Conservation (phyloP, 1,140 invertebrate species). For the Capitella teleta region DNA sequence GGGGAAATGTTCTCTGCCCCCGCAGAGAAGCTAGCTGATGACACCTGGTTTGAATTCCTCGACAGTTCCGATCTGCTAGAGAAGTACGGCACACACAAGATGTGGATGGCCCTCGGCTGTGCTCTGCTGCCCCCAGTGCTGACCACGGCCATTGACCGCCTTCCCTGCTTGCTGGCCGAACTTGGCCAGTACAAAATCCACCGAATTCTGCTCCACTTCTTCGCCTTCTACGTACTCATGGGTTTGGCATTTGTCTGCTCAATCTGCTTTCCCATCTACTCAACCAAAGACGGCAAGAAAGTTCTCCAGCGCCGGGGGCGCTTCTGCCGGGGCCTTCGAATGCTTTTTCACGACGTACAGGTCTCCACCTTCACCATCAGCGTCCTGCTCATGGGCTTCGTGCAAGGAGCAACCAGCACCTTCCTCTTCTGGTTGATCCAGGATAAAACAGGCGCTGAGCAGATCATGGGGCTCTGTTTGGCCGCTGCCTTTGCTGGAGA, state of each 20-base stretch:
- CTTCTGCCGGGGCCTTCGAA: background rate
- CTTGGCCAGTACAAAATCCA: constrained; percentile 21
- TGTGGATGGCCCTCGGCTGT: constrained; percentile 27
- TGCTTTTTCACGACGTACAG: constrained; percentile 20
- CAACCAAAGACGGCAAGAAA: background rate
- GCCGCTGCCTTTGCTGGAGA: constrained; percentile 24
- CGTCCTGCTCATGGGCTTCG: constrained; percentile 24
- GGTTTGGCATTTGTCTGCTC: constrained; percentile 22
- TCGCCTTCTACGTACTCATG: constrained; percentile 26
- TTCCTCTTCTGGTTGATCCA: constrained; percentile 35
- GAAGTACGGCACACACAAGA: constrained; percentile 34
- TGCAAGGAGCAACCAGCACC: constrained; percentile 26
- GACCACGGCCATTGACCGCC: constrained; percentile 24
- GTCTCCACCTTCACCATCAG: constrained; percentile 25
- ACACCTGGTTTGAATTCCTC: constrained; percentile 37
- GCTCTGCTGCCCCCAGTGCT: constrained; percentile 25
- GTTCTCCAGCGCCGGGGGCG: background rate
- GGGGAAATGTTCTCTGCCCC: constrained; percentile 26
- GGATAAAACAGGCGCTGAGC: constrained; percentile 26
- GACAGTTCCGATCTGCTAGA: constrained; percentile 35
- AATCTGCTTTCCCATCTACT: constrained; percentile 25
- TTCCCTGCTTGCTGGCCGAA: constrained; percentile 24
- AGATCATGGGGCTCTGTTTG: constrained; percentile 27
- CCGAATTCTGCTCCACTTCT: constrained; percentile 34
- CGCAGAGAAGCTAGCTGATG: constrained; percentile 34